Evolutionary conservation across 2,113 vertebrate genomes (phyloP), one percentile per base, ranked within the genome.

Genomic region (Sialia sialis): DNA sequence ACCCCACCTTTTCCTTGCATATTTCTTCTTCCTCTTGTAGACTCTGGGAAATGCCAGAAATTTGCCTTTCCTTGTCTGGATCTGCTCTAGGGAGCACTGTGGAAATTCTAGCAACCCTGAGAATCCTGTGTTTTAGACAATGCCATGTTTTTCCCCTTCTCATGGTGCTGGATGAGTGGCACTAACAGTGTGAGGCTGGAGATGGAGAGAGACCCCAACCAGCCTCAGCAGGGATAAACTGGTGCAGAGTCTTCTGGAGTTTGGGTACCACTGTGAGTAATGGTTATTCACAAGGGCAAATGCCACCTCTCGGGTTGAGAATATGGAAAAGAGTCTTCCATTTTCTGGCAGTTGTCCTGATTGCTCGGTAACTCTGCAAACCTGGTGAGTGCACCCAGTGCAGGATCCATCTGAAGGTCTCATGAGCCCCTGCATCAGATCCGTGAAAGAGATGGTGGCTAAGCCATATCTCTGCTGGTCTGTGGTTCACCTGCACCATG

Each of bases 121-220:
- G 75, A 74, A 55, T 5, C 11, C 76, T 27, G 19, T 75, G 22
- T 72, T 87, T 81, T 78, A 64, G 63, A 54, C 9, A 27, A 18
- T 32, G 16, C 13, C 16, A 12, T 27, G 7, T 26, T 43, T 51
- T 15, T 6, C 3, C 1, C 26, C 10, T 46, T 63, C 34, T 52
- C 32, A 13, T 5, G 16, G 27, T 0, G 1, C n/a, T 56, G n/a
- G 36, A 25, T 3, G 16, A 90, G 25, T 0, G 0, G 32, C 52
- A 67, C 17, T 74, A 60, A 38, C 0, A 3, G n/a, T 6, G 8
- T 21, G 43, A 84, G 49, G 36, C 27, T 52, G 52, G 10, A 22
- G 25, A n/a, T 52, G 22, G 22, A 56, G 20, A 46, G 6, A 36
- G 56, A 69, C 30, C 36, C 36, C 36, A 11, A 1, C 12, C 16